A percentile compares a stretch with the other conserved stretches of the same genome.
Evolutionary conservation across 2,888 invertebrate species (phyloP).

Genomic region (Hyposoter didymator): DNA sequence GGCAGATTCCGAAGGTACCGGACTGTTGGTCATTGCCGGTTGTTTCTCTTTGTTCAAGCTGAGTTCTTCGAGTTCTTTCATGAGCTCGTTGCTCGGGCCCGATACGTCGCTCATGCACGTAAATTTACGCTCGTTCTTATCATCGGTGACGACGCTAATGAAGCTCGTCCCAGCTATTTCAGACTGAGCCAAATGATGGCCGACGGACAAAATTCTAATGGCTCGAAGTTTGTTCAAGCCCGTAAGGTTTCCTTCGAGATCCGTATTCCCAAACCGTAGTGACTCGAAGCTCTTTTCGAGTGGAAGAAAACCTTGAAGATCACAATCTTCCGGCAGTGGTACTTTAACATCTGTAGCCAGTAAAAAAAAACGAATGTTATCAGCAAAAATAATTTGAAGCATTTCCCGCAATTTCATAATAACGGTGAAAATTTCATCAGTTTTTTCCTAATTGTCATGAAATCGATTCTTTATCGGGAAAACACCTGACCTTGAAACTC

Average conservation of each 20-base stretch:
- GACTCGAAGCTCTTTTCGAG: conserved; percentile 87
- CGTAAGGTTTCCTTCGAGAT: conserved; percentile 82
- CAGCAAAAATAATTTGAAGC: not conserved
- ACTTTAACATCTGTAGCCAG: conserved; percentile 82
- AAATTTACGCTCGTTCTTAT: conserved; percentile 77
- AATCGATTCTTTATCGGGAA: no score
- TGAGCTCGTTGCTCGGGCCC: conserved; percentile 85
- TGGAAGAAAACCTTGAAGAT: conserved; percentile 92
- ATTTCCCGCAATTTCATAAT: no score
- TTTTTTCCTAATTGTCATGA: no score
- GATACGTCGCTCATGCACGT: conserved; percentile 83
- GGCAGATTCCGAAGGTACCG: conserved; percentile 81
- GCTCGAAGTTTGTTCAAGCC: conserved; percentile 85
- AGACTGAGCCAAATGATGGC: conserved; percentile 84
- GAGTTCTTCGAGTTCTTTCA: conserved; percentile 86
- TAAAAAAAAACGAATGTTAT: not conserved
- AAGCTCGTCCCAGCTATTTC: conserved; percentile 83
- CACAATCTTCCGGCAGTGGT: conserved; percentile 92
- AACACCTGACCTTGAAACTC: not conserved
- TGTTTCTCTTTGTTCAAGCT: conserved; percentile 82
- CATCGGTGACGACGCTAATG: conserved; percentile 76
- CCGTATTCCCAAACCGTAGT: conserved; percentile 85
- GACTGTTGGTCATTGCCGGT: conserved; percentile 75
- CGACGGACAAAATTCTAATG: conserved; percentile 85
- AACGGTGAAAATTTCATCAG: no score